Evolutionary conservation across 2,797 vertebrate genomes (phyloP).

Genomic region (Hybognathus amarus): DNA sequence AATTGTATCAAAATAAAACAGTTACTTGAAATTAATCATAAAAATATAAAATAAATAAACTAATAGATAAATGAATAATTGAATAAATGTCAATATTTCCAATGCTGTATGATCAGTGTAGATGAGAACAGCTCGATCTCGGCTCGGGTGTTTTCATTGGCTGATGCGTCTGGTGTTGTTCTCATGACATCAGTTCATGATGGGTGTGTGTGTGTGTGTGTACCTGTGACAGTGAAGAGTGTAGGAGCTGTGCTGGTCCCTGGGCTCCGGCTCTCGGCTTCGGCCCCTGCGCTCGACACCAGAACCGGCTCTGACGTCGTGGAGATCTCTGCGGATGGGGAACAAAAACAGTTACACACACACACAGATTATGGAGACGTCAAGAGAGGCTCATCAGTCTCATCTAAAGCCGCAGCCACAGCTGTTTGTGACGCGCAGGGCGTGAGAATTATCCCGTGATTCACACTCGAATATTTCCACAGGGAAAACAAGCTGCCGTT

Average conservation of each 20-base stretch:
- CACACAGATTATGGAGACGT: background rate
- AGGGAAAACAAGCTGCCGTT: background rate
- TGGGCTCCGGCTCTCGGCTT: background rate
- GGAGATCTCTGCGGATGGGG: background rate
- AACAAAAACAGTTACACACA: background rate
- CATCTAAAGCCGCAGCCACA: background rate
- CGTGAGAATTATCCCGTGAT: background rate
- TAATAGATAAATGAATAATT: too few relatives aligned
- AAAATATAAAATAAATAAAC: too few relatives aligned
- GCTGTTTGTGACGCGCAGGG: background rate
- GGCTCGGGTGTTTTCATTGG: constrained; percentile 22
- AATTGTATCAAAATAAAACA: too few relatives aligned
- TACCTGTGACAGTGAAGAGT: background rate
- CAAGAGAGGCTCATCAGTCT: background rate
- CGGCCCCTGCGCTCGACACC: background rate
- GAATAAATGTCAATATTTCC: background rate
- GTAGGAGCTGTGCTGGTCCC: background rate
- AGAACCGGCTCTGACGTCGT: background rate
- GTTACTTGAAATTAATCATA: too few relatives aligned
- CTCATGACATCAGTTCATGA: constrained; percentile 20
- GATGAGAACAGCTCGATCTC: constrained; percentile 46
- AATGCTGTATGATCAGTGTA: constrained; percentile 33
- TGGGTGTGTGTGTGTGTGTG: too few relatives aligned
- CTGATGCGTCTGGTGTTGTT: background rate
- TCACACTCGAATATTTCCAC: background rate